Base-by-base conservation (phyloP, 2,888 invertebrate species). In the Ariolimax columbianus region DNA sequence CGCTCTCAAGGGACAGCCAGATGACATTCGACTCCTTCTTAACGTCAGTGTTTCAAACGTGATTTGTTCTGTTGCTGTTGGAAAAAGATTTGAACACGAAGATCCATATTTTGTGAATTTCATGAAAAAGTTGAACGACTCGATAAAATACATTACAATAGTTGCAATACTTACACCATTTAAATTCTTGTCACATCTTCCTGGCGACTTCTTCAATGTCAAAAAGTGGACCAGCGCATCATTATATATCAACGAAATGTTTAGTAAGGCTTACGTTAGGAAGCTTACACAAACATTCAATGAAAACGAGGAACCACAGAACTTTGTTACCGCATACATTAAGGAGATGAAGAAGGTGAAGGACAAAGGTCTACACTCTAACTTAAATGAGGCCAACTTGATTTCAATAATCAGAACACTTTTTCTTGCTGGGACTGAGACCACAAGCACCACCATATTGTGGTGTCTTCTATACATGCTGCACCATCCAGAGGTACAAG, bases 391-490 rank as follows among this genome's bases (percentile, higher is more conserved):
- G 23, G 23, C n/a, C n/a, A 77, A 51, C 17, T 55, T 77, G 33
- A 19, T 78, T 40, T 23, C 59, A 17, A 63, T 78, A 38, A 78
- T 78, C 38, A 59, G 78, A 59, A 38, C 26, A 38, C 78, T 78
- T 17, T 78, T 78, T 17, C 36, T 38, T 17, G 78, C 78, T 26
- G 78, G 78, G 30, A 78, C 78, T 19, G 78, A 78, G 26, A 63
- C 78, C 36, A 63, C 78, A 2, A 78, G 78, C 23, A 78, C 78
- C 7, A 78, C 78, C 40, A 78, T 78, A 3, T 97, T 97, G 92
- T 98, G 97, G 95, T 96, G 97, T 87, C 95, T 97, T 7, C 96
- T 96, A 88, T 95, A 97, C 91, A 95, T 97, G 92, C 97, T 97
- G 14, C 95, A 96, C 77, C 96, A 97, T 91, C 96, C 96, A 68